phyloP scores from a whole-genome alignment of 2,797 vertebrate species.

The Myotis daubentonii region DNA sequence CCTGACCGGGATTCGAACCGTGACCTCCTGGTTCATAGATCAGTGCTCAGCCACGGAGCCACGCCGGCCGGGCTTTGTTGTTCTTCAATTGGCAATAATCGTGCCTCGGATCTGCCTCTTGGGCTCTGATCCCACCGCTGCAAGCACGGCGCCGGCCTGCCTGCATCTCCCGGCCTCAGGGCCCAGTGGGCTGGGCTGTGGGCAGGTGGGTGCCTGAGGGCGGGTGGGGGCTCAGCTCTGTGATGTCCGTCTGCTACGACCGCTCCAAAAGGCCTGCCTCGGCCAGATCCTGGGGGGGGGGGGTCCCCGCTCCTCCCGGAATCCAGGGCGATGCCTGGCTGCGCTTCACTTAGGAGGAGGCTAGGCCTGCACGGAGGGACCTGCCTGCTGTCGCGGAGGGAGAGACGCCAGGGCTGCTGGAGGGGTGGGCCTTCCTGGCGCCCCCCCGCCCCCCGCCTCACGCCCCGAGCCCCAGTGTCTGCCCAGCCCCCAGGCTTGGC shows the following conservation, averaged over 20 bases:
- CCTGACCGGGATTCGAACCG: no score
- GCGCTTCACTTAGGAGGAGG: background rate
- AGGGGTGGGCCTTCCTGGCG: background rate
- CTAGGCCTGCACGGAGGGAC: no score
- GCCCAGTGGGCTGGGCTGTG: background rate
- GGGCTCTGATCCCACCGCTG: no score
- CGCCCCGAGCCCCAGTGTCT: background rate
- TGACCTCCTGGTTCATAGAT: no score
- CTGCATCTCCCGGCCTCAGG: background rate
- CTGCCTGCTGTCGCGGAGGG: background rate
- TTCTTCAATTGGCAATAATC: no score
- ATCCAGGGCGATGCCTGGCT: background rate
- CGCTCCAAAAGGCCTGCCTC: background rate
- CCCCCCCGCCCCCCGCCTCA: no score
- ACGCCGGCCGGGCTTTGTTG: no score
- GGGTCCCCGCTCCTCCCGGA: background rate
- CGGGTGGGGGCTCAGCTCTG: background rate
- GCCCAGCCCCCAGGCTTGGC: background rate
- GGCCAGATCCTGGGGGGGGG: no score
- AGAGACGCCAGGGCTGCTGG: background rate
- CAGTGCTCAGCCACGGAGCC: no score
- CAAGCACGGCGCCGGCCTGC: background rate
- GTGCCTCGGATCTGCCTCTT: no score
- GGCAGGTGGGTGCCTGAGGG: background rate
- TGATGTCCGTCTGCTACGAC: background rate